Evolutionary conservation across 30 jellyfish, hydroid and myxozoan species (phyloP).

Genomic region (Cassiopea andromeda): DNA sequence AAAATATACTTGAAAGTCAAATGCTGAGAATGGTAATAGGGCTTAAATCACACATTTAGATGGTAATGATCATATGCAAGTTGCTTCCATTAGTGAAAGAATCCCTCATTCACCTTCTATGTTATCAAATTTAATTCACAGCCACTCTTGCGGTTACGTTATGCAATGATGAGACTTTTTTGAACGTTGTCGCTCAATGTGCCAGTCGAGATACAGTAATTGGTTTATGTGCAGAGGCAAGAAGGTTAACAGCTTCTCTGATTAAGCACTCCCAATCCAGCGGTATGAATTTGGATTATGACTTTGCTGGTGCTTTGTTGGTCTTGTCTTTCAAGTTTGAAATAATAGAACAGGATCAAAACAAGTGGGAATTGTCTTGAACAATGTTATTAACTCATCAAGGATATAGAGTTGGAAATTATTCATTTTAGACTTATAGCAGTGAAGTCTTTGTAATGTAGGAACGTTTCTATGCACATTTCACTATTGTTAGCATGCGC

Average conservation of each 20-base stretch:
- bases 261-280: constrained; percentile 71
- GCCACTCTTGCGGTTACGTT: constrained; percentile 69
- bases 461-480: too few relatives aligned
- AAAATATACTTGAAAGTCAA: background rate
- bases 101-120: background rate
- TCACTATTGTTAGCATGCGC: too few relatives aligned
- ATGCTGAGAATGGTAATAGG: background rate
- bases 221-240: constrained; percentile 88
- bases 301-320: background rate
- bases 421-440: too few relatives aligned
- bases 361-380: background rate
- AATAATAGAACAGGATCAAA: too few relatives aligned
- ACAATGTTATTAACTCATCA: too few relatives aligned
- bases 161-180: constrained; percentile 62
- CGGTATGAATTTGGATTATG: constrained; percentile 15
- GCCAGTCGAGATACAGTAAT: constrained; percentile 55
- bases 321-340: background rate
- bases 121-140: background rate
- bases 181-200: constrained; percentile 56
- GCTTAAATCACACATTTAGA: background rate
- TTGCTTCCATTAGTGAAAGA: background rate
- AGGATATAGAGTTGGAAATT: too few relatives aligned
- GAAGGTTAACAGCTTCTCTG: constrained; percentile 87
- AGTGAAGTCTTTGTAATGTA: too few relatives aligned
- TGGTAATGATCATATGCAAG: background rate